Percentiles rank a stretch among this genome's conserved stretches.
Evolutionary conservation across 2,888 invertebrate genomes (phyloP).

Genomic region (Lamellibrachia satsuma): DNA sequence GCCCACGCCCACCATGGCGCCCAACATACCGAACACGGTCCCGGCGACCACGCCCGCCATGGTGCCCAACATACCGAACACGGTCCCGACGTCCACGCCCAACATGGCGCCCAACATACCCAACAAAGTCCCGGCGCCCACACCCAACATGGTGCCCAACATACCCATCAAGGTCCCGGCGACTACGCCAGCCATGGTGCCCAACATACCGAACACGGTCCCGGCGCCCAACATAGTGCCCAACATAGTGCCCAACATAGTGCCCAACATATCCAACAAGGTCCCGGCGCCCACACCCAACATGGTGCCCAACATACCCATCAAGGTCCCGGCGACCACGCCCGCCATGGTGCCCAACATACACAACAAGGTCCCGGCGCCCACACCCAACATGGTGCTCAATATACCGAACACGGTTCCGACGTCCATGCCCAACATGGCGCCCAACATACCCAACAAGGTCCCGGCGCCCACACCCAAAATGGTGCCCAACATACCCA

Average conservation of each 20-base stretch:
- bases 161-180: too few relatives aligned
- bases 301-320: too few relatives aligned
- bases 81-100: background rate
- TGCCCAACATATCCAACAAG: too few relatives aligned
- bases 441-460: background rate
- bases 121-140: too few relatives aligned
- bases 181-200: background rate
- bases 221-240: background rate
- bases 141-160: too few relatives aligned
- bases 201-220: background rate
- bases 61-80: background rate
- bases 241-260: background rate
- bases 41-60: too few relatives aligned
- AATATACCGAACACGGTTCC: background rate
- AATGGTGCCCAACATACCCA: too few relatives aligned
- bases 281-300: background rate
- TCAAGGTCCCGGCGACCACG: too few relatives aligned
- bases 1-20: too few relatives aligned
- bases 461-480: background rate
- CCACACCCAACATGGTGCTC: background rate
- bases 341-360: background rate
- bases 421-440: background rate
- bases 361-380: too few relatives aligned
- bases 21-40: too few relatives aligned
- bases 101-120: background rate